Percentiles rank a stretch among this genome's conserved stretches.
These are phyloP conservation scores for Perca flavescens DNA, from an alignment of 2,113 vertebrate species.

Conservation along the genomic window DNA sequence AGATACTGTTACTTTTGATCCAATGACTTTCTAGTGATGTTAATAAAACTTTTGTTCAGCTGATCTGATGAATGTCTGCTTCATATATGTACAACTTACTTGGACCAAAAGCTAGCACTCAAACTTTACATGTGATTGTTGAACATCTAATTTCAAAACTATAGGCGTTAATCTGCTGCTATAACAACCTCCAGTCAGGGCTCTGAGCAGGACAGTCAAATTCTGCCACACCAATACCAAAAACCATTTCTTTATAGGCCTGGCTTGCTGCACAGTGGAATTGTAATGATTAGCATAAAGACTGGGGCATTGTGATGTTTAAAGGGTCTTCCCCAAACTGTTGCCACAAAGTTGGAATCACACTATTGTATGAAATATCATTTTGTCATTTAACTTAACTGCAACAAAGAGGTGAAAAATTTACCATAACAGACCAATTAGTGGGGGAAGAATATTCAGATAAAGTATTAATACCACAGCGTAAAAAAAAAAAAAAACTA, in stretches of 20 bases:
- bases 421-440: too few relatives aligned
- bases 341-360: neutral
- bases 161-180: neutral
- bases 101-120: neutral
- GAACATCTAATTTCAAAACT: neutral
- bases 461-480: too few relatives aligned
- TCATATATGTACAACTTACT: neutral
- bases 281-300: neutral
- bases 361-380: too few relatives aligned
- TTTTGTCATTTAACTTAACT: too few relatives aligned
- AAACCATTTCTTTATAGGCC: too few relatives aligned
- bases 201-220: neutral
- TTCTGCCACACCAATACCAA: neutral
- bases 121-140: neutral
- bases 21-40: constrained; percentile 57
- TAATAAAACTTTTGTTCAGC: constrained; percentile 66
- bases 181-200: neutral
- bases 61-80: neutral
- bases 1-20: constrained; percentile 15
- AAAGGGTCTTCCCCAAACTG: neutral
- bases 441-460: too few relatives aligned
- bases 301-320: neutral
- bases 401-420: too few relatives aligned
- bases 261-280: neutral
- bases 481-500: too few relatives aligned